Evolutionary conservation across 2,113 vertebrate genomes (phyloP), one percentile per base, ranked within the genome.

Genomic region (Festucalex cinctus): DNA sequence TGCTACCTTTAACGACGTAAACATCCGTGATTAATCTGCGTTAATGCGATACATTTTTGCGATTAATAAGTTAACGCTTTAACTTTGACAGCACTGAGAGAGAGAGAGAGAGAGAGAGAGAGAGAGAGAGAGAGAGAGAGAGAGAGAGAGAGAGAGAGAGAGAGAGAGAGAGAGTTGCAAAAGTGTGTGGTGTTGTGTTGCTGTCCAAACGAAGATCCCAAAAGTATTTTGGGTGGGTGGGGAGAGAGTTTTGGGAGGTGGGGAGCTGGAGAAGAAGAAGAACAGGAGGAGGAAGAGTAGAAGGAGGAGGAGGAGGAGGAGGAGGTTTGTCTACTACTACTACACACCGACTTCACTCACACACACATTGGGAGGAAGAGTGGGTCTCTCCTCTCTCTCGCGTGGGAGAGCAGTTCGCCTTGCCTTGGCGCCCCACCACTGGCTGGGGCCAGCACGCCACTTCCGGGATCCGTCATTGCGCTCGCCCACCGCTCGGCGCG

Each of bases 391-490:
- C 92, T 93, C 93, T 91, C 91, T 91, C 76, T 86, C 85, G 89
- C 92, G 89, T 91, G 90, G 92, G 54, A 57, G 54, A 92, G 94
- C 93, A 93, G 93, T 57, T 57, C 26, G 54, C 54, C 54, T 57
- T 8, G 54, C 54, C 54, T 57, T 17, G 26, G 13, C 54, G 59
- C 88, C 88, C 94, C 81, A 92, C 93, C 93, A 94, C 94, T 95
- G 95, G 95, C 95, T 95, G 93, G 94, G 95, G 94, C 94, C 95
- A 93, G 94, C 59, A 62, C 95, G 82, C 94, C 88, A 96, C 95
- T 98, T 98, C 96, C 96, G 96, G 96, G 95, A 95, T 95, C 95
- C 96, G 95, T 97, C 96, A 96, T 95, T 95, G 93, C 95, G 94
- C 93, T 96, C 95, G 95, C 94, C 96, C 95, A 95, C 95, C 95